Evolutionary conservation across 2,888 invertebrate species (phyloP), one percentile per base, ranked within the genome.

Genomic region (Alloplasta piceator): DNA sequence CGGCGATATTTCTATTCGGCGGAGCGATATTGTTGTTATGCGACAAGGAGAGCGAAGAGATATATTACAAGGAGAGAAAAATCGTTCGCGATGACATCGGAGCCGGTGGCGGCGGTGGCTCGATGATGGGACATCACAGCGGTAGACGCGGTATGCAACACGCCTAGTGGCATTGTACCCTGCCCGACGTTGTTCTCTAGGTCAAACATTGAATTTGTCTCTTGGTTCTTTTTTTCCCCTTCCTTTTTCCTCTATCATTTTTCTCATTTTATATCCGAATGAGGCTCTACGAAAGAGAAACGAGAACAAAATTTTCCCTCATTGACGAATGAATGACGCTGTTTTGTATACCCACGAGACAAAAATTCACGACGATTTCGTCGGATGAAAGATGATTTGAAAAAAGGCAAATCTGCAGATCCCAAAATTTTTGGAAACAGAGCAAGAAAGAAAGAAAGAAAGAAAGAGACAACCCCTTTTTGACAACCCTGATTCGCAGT

Each of bases 21-120:
- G 98, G 98, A 74, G 97, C 98, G 4, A 96, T 99, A 80, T 94
- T 99, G 85, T 94, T 99, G 89, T 95, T 98, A 86, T 98, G 98
- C 93, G 99, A 99, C 94, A 99, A 98, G 93, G 98, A 99, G 93
- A 98, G 98, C 89, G 98, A 99, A 93, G 98, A 99, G 93, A 97
- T 99, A 90, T 98, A 98, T 93, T 98, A 98, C 94, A 98, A 98
- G 94, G 98, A 99, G 93, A 96, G 98, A 92, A 98, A 98, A 94
- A 98, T 98, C 87, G 95, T 95, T 78, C 94, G 95, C 86, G 94
- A 95, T 84, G 93, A 94, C 88, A 89, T 92, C 55, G 78, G 85
- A 91, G 70, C 85, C 90, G 92, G 91, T 92, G 92, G 90, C 89
- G 93, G 88, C 66, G 91, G 91, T 16, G 89, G 90, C 77, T 90